Base-by-base conservation (phyloP, 2,797 vertebrate species). In the Columba guinea region DNA sequence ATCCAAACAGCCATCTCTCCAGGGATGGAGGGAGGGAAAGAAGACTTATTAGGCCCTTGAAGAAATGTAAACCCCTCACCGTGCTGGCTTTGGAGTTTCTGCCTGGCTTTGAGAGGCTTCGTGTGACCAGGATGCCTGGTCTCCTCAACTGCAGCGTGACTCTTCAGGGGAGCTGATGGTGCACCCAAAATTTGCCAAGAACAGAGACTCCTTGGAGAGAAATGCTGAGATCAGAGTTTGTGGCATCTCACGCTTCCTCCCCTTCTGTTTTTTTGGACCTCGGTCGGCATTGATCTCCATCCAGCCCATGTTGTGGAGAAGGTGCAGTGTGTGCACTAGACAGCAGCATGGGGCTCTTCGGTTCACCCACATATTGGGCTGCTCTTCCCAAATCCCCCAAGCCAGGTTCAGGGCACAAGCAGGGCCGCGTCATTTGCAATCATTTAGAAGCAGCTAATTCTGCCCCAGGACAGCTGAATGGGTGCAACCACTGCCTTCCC, bases 1-100 rank as follows among this genome's bases (percentile, higher is more conserved):
- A 92, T 91, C 93, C 96, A 85, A 93, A 67, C 70, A 88, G 74
- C 26, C 49, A 28, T 63, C 65, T 86, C 94, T 84, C 52, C 44
- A 41, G 92, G 87, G 86, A 75, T 17, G 39, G 30, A 65, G 55
- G 35, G 64, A 69, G 74, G 80, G 59, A 85, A 56, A 27, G 62
- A 89, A 68, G 93, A 60, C 78, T 83, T 87, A 67, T 58, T 49
- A 70, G 87, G 67, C 63, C 76, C 85, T 93, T 51, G 8, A 85
- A 87, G 83, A 87, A 92, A 87, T n/a, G 67, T 68, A 86, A 88
- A 82, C 69, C 81, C 84, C 75, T 67, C 70, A 86, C 53, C 0
- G 0, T 19, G 14, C 27, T 53, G 96, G 90, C 24, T 65, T 76
- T 48, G 69, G 60, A 69, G 23, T n/a, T 81, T 77, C 58, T 10